Conservation (phyloP, 2,888 invertebrate genomes). For the Xanthia icteritia region DNA sequence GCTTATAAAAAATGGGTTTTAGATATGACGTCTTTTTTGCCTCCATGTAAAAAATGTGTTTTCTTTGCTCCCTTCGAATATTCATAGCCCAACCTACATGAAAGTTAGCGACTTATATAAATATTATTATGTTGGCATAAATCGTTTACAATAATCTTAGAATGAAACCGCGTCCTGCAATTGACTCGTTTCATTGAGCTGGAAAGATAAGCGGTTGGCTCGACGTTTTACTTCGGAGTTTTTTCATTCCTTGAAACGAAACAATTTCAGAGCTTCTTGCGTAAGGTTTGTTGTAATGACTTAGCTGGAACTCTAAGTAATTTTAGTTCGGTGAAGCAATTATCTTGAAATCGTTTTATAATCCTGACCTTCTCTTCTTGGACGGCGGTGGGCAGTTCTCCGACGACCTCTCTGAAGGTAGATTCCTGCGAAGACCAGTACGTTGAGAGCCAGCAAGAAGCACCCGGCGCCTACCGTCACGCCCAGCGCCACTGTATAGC, state of each 20-base stretch:
- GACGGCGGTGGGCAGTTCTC: constrained; percentile 75
- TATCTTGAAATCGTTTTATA: constrained; percentile 24
- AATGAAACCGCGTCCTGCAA: constrained; percentile 44
- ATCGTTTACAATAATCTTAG: constrained; percentile 60
- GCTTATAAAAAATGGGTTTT: constrained; percentile 56
- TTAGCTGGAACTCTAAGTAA: not conserved
- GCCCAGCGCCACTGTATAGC: constrained; percentile 94
- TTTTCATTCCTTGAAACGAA: constrained; percentile 42
- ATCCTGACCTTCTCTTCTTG: constrained; percentile 78
- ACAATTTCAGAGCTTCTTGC: constrained; percentile 50
- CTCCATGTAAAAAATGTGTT: constrained; percentile 57
- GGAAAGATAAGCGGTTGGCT: constrained; percentile 65
- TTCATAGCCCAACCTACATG: constrained; percentile 42
- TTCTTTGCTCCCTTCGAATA: constrained; percentile 48
- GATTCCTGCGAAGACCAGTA: constrained; percentile 94
- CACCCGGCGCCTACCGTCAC: constrained; percentile 94
- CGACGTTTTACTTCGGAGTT: constrained; percentile 47
- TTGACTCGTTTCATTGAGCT: constrained; percentile 62
- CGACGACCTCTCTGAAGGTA: constrained; percentile 93
- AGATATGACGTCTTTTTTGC: constrained; percentile 63
- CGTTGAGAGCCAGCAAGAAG: constrained; percentile 92
- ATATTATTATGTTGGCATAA: constrained; percentile 49
- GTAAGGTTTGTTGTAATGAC: constrained; percentile 38
- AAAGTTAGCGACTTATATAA: constrained; percentile 44
- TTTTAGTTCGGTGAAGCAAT: constrained; percentile 22